Evolutionary conservation across 1,140 invertebrate species (phyloP), one percentile per base, ranked within the genome.

Genomic region (Teleopsis dalmanni): DNA sequence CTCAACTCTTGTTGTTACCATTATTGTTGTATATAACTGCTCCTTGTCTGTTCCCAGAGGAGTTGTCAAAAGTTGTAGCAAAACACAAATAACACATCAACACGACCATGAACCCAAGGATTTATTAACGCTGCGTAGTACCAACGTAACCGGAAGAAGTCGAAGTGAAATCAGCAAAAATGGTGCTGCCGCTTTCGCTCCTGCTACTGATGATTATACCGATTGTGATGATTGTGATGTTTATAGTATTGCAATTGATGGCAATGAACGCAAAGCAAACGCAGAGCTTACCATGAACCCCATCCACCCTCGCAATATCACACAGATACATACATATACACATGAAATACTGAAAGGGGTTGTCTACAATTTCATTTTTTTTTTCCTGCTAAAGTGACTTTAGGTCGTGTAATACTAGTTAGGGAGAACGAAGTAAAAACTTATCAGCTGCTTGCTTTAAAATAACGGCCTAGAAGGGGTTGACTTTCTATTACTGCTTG

Each of bases 11-110:
- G n/a, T n/a, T n/a, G n/a, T n/a, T n/a, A n/a, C n/a, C n/a, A n/a
- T n/a, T n/a, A n/a, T n/a, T n/a, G n/a, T n/a, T n/a, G n/a, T n/a
- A n/a, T n/a, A n/a, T n/a, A n/a, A n/a, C n/a, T n/a, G n/a, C n/a
- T n/a, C n/a, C n/a, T n/a, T n/a, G n/a, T n/a, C 21, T 27, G 45
- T 47, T 47, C 45, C 45, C 45, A 47, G 34, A 47, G 45, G 45
- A 47, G 27, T 47, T 37, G 36, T 27, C 25, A 31, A 26, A 35
- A n/a, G n/a, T n/a, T n/a, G n/a, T n/a, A n/a, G n/a, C 19, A 22
- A 35, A 23, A 16, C 35, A 46, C 21, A 46, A 47, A 31, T 36
- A 23, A 6, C 16, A 46, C 33, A 36, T 16, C 33, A 14, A 47
- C 45, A 43, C 18, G 1, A 26, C 13, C 31, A 19, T 16, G 14